These are phyloP conservation scores for Eledone cirrhosa DNA, from an alignment of 2,888 invertebrate genomes.

Conservation along the genomic window DNA sequence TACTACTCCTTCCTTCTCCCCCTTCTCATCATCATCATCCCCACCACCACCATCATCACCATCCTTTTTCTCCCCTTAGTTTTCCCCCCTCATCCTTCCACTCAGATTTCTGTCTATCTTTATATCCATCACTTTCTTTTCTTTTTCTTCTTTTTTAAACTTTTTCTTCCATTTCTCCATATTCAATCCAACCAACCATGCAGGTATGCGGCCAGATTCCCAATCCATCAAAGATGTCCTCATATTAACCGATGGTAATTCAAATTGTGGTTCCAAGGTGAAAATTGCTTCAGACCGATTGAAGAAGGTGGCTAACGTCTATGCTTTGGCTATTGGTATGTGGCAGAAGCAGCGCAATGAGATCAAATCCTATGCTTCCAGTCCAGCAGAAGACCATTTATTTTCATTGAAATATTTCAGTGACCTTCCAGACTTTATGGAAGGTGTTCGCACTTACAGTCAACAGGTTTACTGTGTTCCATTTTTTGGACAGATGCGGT, in stretches of 20 bases:
- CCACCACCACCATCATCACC: too few relatives aligned
- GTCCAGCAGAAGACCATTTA: neutral
- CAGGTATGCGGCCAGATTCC: slow-evolving; percentile 17
- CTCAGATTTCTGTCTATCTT: too few relatives aligned
- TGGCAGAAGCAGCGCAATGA: neutral
- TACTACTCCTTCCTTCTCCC: too few relatives aligned
- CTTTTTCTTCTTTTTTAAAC: too few relatives aligned
- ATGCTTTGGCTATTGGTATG: slow-evolving; percentile 7
- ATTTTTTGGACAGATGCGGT: neutral
- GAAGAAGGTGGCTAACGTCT: slow-evolving; percentile 4
- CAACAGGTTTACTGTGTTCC: neutral
- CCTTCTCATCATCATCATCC: too few relatives aligned
- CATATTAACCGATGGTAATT: neutral
- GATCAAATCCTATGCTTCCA: neutral
- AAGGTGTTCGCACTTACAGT: neutral
- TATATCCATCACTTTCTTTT: too few relatives aligned
- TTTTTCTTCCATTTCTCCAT: neutral
- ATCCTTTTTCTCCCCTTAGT: too few relatives aligned
- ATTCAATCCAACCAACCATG: neutral
- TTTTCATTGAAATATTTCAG: slow-evolving; percentile 5
- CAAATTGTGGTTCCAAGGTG: slow-evolving; percentile 14
- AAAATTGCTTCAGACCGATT: neutral
- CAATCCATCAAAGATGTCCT: slow-evolving; percentile 18
- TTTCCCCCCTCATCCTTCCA: too few relatives aligned
- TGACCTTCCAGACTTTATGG: neutral